Evolutionary conservation across 2,797 vertebrate species (phyloP).

Genomic region (Enteromius unitaeniatus): DNA sequence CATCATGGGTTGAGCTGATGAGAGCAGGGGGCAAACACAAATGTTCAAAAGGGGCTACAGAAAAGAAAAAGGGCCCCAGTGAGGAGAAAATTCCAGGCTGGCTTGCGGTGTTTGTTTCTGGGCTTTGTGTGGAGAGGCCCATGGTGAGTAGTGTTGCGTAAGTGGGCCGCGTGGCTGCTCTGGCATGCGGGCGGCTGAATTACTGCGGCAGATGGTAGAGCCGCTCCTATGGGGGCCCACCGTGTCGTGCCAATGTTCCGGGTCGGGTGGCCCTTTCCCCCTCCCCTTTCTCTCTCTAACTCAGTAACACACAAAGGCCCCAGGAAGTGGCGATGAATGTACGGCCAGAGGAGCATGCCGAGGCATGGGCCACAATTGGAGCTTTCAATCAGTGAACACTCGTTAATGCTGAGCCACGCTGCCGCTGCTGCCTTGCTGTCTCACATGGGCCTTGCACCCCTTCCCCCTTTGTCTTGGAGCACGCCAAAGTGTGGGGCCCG

Average conservation of each 20-base stretch:
- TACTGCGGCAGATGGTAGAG: conserved; percentile 82
- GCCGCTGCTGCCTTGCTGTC: conserved; percentile 61
- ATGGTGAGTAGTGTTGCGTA: conserved; percentile 67
- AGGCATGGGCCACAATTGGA: conserved; percentile 75
- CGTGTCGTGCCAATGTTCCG: conserved; percentile 72
- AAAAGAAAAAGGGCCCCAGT: conserved; percentile 64
- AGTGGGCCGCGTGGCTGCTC: conserved; percentile 72
- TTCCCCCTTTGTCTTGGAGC: conserved; percentile 62
- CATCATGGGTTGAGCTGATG: conserved; percentile 50
- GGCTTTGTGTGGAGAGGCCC: conserved; percentile 67
- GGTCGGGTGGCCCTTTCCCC: conserved; percentile 70
- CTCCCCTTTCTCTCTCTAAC: conserved; percentile 54
- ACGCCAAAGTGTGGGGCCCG: conserved; percentile 66
- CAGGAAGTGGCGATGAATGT: conserved; percentile 80
- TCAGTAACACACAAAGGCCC: conserved; percentile 74
- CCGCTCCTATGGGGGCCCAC: conserved; percentile 62
- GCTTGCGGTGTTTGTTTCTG: conserved; percentile 72
- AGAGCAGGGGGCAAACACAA: conserved; percentile 56
- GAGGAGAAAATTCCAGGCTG: conserved; percentile 65
- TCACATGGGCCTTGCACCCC: conserved; percentile 58
- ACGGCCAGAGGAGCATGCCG: conserved; percentile 70
- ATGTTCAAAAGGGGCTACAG: conserved; percentile 54
- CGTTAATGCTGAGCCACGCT: conserved; percentile 66
- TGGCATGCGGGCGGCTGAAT: conserved; percentile 80
- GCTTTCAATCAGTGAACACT: conserved; percentile 74